These are phyloP conservation scores for Philhelius pedissequus DNA, from an alignment of 2,888 invertebrate genomes.

Conservation along the genomic window DNA sequence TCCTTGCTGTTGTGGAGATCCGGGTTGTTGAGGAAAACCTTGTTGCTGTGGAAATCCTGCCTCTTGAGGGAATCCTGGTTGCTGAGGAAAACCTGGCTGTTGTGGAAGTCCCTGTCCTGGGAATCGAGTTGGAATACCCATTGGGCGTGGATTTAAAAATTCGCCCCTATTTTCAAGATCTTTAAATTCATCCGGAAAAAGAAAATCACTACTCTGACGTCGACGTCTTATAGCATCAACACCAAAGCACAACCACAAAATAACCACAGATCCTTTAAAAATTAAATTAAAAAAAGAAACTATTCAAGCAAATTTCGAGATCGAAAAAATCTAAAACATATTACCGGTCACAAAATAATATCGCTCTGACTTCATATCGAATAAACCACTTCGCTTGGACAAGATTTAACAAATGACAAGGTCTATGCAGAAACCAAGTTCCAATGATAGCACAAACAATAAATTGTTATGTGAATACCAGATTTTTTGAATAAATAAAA, in stretches of 20 bases:
- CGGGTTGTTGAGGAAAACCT: not conserved
- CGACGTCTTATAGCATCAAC: constrained; percentile 1
- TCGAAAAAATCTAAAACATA: not conserved
- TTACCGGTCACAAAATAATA: not conserved
- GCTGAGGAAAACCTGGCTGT: not conserved
- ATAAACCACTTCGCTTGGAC: not conserved
- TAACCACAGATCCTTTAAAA: not conserved
- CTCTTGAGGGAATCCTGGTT: not conserved
- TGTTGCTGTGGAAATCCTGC: not conserved
- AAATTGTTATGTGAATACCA: not conserved
- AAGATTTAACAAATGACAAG: not conserved
- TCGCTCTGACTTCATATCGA: not conserved
- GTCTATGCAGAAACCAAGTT: not conserved
- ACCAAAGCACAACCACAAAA: not conserved
- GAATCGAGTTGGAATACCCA: not conserved
- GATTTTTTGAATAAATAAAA: constrained; percentile 1
- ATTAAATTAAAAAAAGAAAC: not conserved
- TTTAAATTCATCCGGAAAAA: constrained; percentile 35
- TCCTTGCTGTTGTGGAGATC: not conserved
- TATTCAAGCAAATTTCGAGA: not conserved
- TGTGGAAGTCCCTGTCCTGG: not conserved
- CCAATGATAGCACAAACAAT: not conserved
- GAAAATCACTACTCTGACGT: constrained; percentile 22
- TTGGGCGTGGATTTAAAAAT: not conserved
- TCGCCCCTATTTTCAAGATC: not conserved